Percentiles rank a stretch among this genome's conserved stretches.
phyloP scores from a whole-genome alignment of 2,888 invertebrate species.

The Brenthis hecate region DNA sequence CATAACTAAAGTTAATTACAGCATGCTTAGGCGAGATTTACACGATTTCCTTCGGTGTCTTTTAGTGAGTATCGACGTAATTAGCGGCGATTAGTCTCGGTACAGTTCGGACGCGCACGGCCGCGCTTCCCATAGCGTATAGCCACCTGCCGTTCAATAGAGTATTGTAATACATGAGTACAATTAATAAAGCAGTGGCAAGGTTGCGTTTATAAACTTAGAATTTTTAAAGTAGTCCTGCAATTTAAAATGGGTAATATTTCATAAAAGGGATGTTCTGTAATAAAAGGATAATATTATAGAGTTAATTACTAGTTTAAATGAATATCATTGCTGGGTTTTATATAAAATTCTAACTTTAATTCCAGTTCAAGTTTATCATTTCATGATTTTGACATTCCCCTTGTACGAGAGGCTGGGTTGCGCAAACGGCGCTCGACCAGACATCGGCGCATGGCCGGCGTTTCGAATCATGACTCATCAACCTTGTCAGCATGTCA shows the following conservation, averaged over 20 bases:
- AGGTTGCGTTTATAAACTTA: not conserved
- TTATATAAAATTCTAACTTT: too few species aligned
- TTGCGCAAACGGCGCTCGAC: constrained; percentile 56
- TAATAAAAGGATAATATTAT: too few species aligned
- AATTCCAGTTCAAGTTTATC: constrained; percentile 65
- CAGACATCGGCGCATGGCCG: constrained; percentile 50
- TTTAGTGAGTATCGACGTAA: constrained; percentile 53
- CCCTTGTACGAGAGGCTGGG: constrained; percentile 39
- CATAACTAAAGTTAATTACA: constrained; percentile 1
- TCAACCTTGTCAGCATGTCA: constrained; percentile 66
- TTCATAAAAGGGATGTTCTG: too few species aligned
- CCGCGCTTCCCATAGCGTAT: constrained; percentile 73
- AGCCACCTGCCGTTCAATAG: constrained; percentile 54
- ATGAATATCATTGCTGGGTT: too few species aligned
- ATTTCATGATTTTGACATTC: constrained; percentile 41
- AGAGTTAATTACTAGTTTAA: too few species aligned
- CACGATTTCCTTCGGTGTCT: constrained; percentile 30
- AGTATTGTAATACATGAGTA: constrained; percentile 13
- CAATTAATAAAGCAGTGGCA: constrained; percentile 12
- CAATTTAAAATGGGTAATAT: too few species aligned
- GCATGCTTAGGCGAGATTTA: constrained; percentile 19
- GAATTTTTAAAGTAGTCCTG: too few species aligned
- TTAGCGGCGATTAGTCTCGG: constrained; percentile 79
- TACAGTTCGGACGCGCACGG: constrained; percentile 75
- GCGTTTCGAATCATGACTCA: constrained; percentile 53